phyloP scores from a whole-genome alignment of 2,797 vertebrate genomes.

The Dendrocincla tyrannina region DNA sequence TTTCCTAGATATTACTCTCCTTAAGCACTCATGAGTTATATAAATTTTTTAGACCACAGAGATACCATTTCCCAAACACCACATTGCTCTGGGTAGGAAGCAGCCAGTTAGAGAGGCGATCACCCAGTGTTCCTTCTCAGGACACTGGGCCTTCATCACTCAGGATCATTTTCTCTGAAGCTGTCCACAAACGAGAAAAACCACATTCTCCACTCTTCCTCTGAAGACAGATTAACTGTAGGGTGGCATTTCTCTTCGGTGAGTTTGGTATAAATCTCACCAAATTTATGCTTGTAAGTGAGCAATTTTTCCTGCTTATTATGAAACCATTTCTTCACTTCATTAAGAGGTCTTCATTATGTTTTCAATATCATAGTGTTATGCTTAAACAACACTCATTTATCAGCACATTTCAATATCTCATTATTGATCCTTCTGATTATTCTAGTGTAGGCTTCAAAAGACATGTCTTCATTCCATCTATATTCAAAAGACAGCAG shows the following conservation, averaged over 20 bases:
- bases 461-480: neutral
- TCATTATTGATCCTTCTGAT: neutral
- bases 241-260: neutral
- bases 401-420: neutral
- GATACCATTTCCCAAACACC: neutral
- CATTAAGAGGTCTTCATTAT: neutral
- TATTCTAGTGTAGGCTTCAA: neutral
- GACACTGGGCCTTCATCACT: neutral
- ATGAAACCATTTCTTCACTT: neutral
- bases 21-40: neutral
- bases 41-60: neutral
- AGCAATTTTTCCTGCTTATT: neutral
- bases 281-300: neutral
- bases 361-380: neutral
- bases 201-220: fast-evolving
- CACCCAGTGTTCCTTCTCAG: neutral
- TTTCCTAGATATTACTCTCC: neutral
- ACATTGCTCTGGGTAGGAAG: neutral
- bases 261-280: neutral
- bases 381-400: neutral
- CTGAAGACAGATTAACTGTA: neutral
- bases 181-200: neutral
- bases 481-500: neutral
- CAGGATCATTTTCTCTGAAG: neutral
- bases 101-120: neutral